A percentile compares a stretch with the other conserved stretches of the same genome.
phyloP scores from a whole-genome alignment of 2,888 invertebrate genomes.

The Branchellion lobata region DNA sequence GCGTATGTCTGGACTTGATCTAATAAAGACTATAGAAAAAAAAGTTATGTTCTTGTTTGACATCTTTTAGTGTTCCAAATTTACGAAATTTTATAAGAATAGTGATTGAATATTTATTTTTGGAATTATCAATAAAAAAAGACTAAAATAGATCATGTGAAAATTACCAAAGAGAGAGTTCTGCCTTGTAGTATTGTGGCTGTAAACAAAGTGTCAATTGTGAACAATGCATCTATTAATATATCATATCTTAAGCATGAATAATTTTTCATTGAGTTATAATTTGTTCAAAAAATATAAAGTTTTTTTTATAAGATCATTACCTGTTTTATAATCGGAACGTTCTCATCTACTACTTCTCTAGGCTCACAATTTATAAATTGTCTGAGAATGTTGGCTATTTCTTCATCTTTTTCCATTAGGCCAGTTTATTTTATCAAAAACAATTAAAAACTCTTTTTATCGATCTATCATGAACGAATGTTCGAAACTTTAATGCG shows the following conservation, averaged over 20 bases:
- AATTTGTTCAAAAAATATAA: background rate
- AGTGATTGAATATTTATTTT: background rate
- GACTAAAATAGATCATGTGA: background rate
- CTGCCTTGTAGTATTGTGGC: slow-evolving; percentile 13
- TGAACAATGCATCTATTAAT: too few species aligned
- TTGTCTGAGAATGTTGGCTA: background rate
- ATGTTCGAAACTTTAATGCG: background rate
- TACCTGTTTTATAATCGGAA: slow-evolving; percentile 4
- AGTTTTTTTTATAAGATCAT: background rate
- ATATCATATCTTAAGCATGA: too few species aligned
- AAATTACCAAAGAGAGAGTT: background rate
- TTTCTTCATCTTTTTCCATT: slow-evolving; percentile 9
- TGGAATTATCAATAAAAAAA: background rate
- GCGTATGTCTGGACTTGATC: too few species aligned
- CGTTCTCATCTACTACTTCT: background rate
- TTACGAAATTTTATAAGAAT: too few species aligned
- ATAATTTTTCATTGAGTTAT: too few species aligned
- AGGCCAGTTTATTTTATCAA: background rate
- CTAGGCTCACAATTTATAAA: background rate
- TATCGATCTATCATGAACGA: background rate
- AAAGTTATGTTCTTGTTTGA: too few species aligned
- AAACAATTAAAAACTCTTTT: background rate
- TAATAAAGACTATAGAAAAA: too few species aligned
- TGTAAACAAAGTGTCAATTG: too few species aligned
- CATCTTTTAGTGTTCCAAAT: too few species aligned